Evolutionary conservation across 2,113 vertebrate genomes (phyloP), one percentile per base, ranked within the genome.

Genomic region (Amazona guildingii): DNA sequence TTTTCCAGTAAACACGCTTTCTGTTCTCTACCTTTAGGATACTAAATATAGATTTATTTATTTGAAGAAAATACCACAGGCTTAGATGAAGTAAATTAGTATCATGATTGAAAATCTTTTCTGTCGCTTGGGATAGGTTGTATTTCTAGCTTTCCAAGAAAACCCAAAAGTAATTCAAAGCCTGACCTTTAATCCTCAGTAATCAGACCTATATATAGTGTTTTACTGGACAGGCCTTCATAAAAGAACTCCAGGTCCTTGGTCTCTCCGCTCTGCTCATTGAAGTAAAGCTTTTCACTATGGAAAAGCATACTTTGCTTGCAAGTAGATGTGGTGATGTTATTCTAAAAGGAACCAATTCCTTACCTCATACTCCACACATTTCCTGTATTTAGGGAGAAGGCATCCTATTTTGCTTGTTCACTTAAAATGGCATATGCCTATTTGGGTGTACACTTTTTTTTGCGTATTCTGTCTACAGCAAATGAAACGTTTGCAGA

Each of bases 61-160:
- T 90, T 72, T 70, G 39, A 93, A 90, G 68, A 82, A 90, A 88
- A 80, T 81, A 78, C 62, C 64, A 77, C 6, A 37, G 37, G 37
- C 27, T 86, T 83, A 51, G 57, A 83, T 86, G 48, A 74, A 51
- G 63, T 68, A 93, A 92, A 81, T 70, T 23, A 90, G 24, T 61
- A 92, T 69, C 80, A 84, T 3, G 5, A 94, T 28, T 90, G 39
- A 86, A 93, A 94, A 94, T 90, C 27, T 80, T 59, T 94, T 77
- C 64, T 76, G 73, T 83, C 79, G 55, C 68, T 77, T 93, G 83
- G 49, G 17, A 48, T 52, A 88, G 35, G 55, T 43, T 90, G n/a
- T 93, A 94, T 96, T 96, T 96, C 96, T 97, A 95, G 88, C 39
- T 74, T 51, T 75, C 35, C 24, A 68, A 95, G 39, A 79, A 93